These are phyloP conservation scores for Heliconius eleuchia DNA, from an alignment of 1,140 invertebrate species.

Conservation along the genomic window DNA sequence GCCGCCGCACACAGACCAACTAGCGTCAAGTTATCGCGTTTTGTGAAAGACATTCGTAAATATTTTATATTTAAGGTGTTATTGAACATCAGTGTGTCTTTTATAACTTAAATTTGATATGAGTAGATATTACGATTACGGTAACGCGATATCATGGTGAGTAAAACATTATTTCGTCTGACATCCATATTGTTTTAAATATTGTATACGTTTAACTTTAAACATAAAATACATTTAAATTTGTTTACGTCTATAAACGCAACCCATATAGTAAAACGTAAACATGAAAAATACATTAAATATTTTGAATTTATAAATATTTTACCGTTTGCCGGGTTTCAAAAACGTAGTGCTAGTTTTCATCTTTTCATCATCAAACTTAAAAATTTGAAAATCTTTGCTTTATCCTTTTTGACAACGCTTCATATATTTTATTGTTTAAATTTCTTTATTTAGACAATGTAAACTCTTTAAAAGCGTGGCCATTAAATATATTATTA, in stretches of 20 bases:
- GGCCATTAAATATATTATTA: background rate
- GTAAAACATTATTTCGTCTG: conserved; percentile 53
- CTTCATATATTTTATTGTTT: background rate
- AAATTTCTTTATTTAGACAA: background rate
- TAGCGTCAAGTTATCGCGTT: conserved; percentile 76
- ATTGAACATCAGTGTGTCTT: conserved; percentile 63
- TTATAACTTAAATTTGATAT: conserved; percentile 71
- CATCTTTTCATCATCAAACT: too few species aligned
- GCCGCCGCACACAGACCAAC: conserved; percentile 56
- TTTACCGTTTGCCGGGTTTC: background rate
- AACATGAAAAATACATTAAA: background rate
- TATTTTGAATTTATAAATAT: background rate
- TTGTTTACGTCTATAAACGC: conserved; percentile 41
- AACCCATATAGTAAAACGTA: conserved; percentile 4
- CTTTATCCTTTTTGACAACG: background rate
- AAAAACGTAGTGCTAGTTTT: background rate
- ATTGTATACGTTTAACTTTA: conserved; percentile 64
- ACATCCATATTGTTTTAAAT: conserved; percentile 73
- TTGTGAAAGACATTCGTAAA: conserved; percentile 69
- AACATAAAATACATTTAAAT: conserved; percentile 37
- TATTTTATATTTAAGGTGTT: conserved; percentile 56
- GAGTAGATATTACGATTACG: conserved; percentile 82
- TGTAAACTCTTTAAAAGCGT: background rate
- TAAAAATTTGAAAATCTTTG: background rate
- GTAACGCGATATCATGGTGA: conserved; percentile 81